Conservation (phyloP, 1,140 invertebrate species). For the Psix sp. region DNA sequence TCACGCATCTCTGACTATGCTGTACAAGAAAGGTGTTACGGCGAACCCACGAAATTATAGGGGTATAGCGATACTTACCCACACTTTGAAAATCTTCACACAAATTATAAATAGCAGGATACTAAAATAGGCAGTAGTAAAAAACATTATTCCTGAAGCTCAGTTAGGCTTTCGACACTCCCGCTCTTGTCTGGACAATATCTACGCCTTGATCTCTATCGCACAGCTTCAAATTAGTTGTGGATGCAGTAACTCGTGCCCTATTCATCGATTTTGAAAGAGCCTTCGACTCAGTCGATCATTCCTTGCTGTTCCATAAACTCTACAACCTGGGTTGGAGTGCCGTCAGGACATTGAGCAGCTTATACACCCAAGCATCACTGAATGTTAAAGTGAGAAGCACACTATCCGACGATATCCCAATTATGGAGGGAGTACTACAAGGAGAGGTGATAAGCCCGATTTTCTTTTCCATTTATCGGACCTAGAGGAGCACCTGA, state of each 20-base stretch:
- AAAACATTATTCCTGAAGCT: slow-evolving; percentile 7
- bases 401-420: not conserved
- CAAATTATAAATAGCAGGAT: slow-evolving; percentile 2
- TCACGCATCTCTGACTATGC: not conserved
- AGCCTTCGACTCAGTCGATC: not conserved
- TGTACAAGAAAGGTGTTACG: slow-evolving; percentile 23
- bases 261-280: slow-evolving; percentile 3
- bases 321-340: slow-evolving; percentile 2
- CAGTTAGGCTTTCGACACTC: slow-evolving; percentile 10
- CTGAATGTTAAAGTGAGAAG: not conserved
- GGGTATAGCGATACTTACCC: slow-evolving; percentile 10
- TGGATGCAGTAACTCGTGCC: not conserved
- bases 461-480: slow-evolving; percentile 4
- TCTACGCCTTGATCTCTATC: not conserved
- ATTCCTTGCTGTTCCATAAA: not conserved
- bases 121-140: not conserved
- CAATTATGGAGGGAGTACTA: slow-evolving; percentile 1
- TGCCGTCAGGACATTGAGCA: not conserved
- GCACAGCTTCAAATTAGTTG: not conserved
- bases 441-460: slow-evolving; percentile 9
- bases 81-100: slow-evolving; percentile 16
- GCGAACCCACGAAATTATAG: slow-evolving; percentile 13
- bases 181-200: slow-evolving; percentile 2
- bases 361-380: not conserved
- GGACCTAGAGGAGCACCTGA: not conserved